These are phyloP conservation scores for Rafetus swinhoei DNA, from an alignment of 2,113 vertebrate genomes.

Conservation along the genomic window DNA sequence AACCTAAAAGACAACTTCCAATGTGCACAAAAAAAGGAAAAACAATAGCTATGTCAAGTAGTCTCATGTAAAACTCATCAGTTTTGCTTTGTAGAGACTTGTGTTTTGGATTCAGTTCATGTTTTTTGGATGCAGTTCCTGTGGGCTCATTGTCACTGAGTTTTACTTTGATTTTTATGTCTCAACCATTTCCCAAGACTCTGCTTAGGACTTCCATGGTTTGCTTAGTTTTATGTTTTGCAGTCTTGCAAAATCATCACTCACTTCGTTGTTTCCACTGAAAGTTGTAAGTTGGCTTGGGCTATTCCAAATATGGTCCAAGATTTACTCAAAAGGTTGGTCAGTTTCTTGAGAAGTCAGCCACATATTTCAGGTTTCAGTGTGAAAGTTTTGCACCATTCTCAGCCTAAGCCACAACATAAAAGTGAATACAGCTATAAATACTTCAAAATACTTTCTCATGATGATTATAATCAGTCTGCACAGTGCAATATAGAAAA, in stretches of 20 bases:
- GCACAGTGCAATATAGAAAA: background rate
- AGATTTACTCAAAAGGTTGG: background rate
- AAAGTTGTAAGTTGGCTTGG: background rate
- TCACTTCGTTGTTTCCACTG: background rate
- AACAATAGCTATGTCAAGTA: background rate
- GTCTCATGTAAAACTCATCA: background rate
- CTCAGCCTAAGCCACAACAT: background rate
- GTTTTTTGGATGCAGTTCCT: background rate
- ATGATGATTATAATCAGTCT: background rate
- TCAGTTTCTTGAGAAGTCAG: background rate
- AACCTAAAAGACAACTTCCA: background rate
- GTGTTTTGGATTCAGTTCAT: background rate
- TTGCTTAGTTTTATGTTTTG: background rate
- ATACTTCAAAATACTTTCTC: background rate
- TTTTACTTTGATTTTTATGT: background rate
- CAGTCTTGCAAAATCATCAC: background rate
- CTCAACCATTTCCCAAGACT: rapidly evolving
- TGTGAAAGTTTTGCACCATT: background rate
- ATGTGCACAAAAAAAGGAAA: background rate
- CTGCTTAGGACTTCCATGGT: background rate
- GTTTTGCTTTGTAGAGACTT: background rate
- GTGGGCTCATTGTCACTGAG: background rate
- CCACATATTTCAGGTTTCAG: background rate
- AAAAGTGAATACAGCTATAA: background rate
- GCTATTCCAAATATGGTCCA: background rate